Conservation (phyloP, 2,888 invertebrate genomes). For the Lasioglossum figueresi region DNA sequence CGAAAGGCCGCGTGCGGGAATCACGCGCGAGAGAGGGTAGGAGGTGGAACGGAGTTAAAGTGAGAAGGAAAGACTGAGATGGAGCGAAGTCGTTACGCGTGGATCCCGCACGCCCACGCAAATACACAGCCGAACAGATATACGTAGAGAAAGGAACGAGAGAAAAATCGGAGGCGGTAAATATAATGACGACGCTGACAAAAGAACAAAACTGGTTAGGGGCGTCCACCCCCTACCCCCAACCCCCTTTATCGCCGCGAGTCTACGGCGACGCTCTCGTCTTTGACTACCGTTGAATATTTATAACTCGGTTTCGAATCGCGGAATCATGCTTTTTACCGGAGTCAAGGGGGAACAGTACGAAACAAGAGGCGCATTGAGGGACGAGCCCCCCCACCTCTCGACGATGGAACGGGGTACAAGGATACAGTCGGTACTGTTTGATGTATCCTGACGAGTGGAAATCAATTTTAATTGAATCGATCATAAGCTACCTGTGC, state of each 20-base stretch:
- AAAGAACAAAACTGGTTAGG: slow-evolving; percentile 66
- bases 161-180: slow-evolving; percentile 54
- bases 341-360: slow-evolving; percentile 42
- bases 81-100: slow-evolving; percentile 5
- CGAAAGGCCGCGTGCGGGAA: slow-evolving; percentile 71
- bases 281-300: slow-evolving; percentile 64
- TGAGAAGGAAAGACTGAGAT: background rate
- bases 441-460: slow-evolving; percentile 63
- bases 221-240: slow-evolving; percentile 10
- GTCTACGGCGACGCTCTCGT: slow-evolving; percentile 24
- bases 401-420: background rate
- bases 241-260: slow-evolving; percentile 6
- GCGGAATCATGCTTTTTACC: slow-evolving; percentile 61
- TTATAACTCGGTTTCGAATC: slow-evolving; percentile 67
- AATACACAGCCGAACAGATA: slow-evolving; percentile 8
- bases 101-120: background rate
- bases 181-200: slow-evolving; percentile 68
- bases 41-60: background rate
- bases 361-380: slow-evolving; percentile 38
- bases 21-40: slow-evolving; percentile 3
- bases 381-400: background rate
- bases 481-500: slow-evolving; percentile 49
- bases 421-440: slow-evolving; percentile 42
- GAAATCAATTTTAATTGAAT: slow-evolving; percentile 69
- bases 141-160: slow-evolving; percentile 44